Base-by-base conservation (phyloP, 2,797 vertebrate genomes). In the Gymnoscopelus microlampas region DNA sequence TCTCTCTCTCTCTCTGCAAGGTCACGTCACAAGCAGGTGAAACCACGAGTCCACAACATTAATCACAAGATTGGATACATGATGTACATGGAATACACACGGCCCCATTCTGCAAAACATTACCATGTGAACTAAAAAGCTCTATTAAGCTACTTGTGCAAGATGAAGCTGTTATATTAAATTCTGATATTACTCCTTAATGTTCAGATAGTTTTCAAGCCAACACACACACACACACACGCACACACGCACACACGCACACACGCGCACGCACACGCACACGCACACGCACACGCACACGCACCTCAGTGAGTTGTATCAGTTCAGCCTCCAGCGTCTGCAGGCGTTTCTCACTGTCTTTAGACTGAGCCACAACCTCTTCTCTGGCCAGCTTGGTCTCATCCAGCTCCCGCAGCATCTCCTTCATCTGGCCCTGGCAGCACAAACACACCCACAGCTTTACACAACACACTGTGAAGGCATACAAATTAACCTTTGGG, bases 301-400 rank as follows among this genome's bases (percentile, higher is more conserved):
- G 1, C 67, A 95, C 96, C 94, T 98, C 96, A 5, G 95, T 94
- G 66, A 96, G 87, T 68, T 97, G 94, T 71, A 97, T 82, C 49
- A 97, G 89, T 70, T 98, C 96, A 0, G 95, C 95, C 82, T 98
- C 96, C 77, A 98, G 88, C 0, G 89, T 93, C 80, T 96, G 97
- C 63, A 97, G 90, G 55, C 93, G 95, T 88, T 98, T 98, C 66
- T 97, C 96, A 0, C 79, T 95, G 72, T 97, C 96, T 74, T 94
- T 95, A 5, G 89, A 94, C 63, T 94, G 94, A 50, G 83, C 58
- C 1, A 95, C 89, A 35, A 96, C 93, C 59, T 97, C 96, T 0
- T 97, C 96, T 2, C 95, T 89, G 19, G 94, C 80, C 53, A 93
- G 70, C 66, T 94, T 95, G 0, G 91, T 82, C 71, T 98, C 96